These are phyloP conservation scores for Aradus depressus DNA, from an alignment of 2,888 invertebrate species.

Conservation along the genomic window DNA sequence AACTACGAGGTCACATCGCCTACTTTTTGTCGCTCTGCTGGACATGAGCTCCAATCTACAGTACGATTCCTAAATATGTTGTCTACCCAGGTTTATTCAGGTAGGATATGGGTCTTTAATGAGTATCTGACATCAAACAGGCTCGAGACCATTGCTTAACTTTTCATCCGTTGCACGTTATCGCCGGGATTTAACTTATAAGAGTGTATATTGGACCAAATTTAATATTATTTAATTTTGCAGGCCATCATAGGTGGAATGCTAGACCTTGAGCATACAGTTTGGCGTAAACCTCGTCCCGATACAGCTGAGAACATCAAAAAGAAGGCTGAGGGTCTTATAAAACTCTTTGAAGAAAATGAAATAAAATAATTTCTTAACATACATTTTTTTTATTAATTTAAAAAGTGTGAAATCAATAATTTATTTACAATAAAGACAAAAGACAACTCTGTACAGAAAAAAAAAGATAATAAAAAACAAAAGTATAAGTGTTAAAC, in stretches of 20 bases:
- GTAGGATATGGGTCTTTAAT: too few species aligned
- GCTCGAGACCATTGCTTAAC: too few species aligned
- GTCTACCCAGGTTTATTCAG: too few species aligned
- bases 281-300: conserved; percentile 73
- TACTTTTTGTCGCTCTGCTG: too few species aligned
- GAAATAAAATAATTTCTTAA: background rate
- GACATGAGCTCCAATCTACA: too few species aligned
- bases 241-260: conserved; percentile 92
- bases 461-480: conserved; percentile 9
- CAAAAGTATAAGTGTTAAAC: conserved; percentile 49
- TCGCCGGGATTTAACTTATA: too few species aligned
- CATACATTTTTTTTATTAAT: background rate
- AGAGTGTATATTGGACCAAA: too few species aligned
- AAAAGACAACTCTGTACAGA: conserved; percentile 11
- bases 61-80: too few species aligned
- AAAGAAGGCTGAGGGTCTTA: conserved; percentile 61
- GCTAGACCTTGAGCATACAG: conserved; percentile 70
- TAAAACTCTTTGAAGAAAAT: conserved; percentile 37
- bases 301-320: conserved; percentile 65
- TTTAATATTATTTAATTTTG: background rate
- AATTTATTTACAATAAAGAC: background rate
- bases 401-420: conserved; percentile 3
- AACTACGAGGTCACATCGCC: too few species aligned
- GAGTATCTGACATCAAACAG: too few species aligned
- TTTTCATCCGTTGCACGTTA: too few species aligned